These are phyloP conservation scores for Campopleginae sp. DNA, from an alignment of 2,888 invertebrate species.

Conservation along the genomic window DNA sequence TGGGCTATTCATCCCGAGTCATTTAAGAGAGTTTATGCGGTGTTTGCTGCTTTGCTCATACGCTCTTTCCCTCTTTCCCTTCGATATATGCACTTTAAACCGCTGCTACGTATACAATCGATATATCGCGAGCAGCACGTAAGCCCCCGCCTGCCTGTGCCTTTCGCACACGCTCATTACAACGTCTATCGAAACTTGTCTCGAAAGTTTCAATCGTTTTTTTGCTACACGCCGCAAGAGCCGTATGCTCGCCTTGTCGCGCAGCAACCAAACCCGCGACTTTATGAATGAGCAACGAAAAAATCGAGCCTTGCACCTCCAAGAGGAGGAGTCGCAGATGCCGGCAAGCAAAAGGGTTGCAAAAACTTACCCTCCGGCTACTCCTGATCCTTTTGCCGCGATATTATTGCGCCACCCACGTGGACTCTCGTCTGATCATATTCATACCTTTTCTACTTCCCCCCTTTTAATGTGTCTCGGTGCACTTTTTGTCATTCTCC, in stretches of 20 bases:
- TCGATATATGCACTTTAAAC: conserved; percentile 37
- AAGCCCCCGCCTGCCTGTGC: conserved; percentile 45
- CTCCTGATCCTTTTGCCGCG: conserved; percentile 58
- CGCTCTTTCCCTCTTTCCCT: conserved; percentile 47
- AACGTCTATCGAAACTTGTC: conserved; percentile 76
- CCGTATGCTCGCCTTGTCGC: conserved; percentile 2
- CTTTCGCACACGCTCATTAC: conserved; percentile 71
- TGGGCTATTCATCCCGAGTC: conserved; percentile 81
- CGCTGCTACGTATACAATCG: background rate
- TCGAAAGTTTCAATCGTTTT: background rate
- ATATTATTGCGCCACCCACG: conserved; percentile 75
- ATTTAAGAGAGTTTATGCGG: conserved; percentile 78
- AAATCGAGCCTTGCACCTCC: background rate
- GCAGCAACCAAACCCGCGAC: background rate
- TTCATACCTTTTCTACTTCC: conserved; percentile 53
- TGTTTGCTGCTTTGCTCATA: conserved; percentile 62
- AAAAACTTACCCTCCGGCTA: conserved; percentile 73
- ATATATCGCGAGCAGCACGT: conserved; percentile 35
- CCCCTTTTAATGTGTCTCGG: background rate
- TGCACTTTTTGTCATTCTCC: conserved; percentile 15
- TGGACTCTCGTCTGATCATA: conserved; percentile 62
- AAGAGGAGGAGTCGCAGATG: conserved; percentile 21
- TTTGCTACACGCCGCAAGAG: background rate
- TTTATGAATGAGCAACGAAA: conserved; percentile 42
- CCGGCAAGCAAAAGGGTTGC: conserved; percentile 61